Conservation (phyloP, 2,113 vertebrate genomes). For the Brachypteracias leptosomus region DNA sequence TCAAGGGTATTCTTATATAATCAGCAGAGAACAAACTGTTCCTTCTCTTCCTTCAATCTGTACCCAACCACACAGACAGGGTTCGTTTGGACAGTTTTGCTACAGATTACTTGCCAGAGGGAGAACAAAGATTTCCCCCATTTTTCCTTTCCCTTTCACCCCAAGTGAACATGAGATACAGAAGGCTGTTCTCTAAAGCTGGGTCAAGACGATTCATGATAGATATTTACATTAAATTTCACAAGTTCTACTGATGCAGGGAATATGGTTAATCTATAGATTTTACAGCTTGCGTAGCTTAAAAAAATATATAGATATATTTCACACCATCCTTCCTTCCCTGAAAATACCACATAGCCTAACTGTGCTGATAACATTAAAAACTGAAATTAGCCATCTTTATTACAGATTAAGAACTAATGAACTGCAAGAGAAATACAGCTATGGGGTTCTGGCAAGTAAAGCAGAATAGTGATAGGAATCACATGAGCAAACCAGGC, state of each 20-base stretch:
- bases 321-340: neutral
- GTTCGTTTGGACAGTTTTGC: neutral
- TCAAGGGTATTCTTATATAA: constrained; percentile 32
- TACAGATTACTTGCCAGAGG: neutral
- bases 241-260: neutral
- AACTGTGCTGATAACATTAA: neutral
- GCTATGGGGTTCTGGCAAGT: neutral
- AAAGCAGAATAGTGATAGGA: neutral
- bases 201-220: neutral
- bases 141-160: neutral
- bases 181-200: neutral
- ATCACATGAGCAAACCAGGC: neutral
- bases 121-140: neutral
- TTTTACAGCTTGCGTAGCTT: neutral
- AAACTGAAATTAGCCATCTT: neutral
- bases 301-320: neutral
- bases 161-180: neutral
- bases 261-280: neutral
- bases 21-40: constrained; percentile 29
- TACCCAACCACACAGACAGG: neutral
- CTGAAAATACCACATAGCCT: neutral
- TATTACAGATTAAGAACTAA: neutral
- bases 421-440: neutral
- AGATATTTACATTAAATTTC: neutral
- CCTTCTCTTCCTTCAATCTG: neutral